Percentiles rank a stretch among this genome's conserved stretches.
Evolutionary conservation across 2,888 invertebrate genomes (phyloP).

Genomic region (Lepidonotus clava): DNA sequence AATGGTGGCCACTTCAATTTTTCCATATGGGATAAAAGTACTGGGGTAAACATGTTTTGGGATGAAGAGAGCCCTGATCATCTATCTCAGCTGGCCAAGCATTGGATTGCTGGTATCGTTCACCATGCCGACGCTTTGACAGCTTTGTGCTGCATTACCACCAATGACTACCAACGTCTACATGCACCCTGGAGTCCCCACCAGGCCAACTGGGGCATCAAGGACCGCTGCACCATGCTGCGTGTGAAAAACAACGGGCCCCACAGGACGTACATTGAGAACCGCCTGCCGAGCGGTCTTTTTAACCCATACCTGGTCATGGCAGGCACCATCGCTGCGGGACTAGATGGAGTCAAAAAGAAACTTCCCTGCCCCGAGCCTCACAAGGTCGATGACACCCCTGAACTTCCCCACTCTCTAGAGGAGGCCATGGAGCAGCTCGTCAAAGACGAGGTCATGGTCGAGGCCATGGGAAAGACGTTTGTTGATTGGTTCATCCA

Average conservation of each 20-base stretch:
- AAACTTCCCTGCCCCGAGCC: not conserved
- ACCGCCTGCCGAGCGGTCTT: not conserved
- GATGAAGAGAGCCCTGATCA: conserved; percentile 44
- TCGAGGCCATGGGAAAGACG: not conserved
- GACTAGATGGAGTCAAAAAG: not conserved
- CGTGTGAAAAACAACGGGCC: not conserved
- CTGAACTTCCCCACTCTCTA: not conserved
- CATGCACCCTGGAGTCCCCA: conserved; percentile 38
- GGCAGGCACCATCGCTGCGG: not conserved
- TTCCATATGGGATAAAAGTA: conserved; percentile 59
- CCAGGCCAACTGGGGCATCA: not conserved
- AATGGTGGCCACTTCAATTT: conserved; percentile 63
- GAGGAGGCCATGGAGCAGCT: not conserved
- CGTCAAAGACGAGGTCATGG: not conserved
- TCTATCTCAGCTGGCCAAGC: conserved; percentile 51
- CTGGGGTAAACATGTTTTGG: conserved; percentile 54
- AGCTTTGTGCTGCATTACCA: conserved; percentile 61
- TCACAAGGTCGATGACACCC: not conserved
- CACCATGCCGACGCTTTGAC: conserved; percentile 60
- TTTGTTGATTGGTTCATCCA: not conserved
- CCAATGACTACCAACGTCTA: conserved; percentile 63
- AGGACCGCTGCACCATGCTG: not conserved
- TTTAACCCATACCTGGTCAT: conserved; percentile 61
- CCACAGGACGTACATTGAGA: conserved; percentile 18
- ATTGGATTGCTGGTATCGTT: conserved; percentile 62